Evolutionary conservation across 2,797 vertebrate genomes (phyloP), one percentile per base, ranked within the genome.

Genomic region (Sebastes jordani): DNA sequence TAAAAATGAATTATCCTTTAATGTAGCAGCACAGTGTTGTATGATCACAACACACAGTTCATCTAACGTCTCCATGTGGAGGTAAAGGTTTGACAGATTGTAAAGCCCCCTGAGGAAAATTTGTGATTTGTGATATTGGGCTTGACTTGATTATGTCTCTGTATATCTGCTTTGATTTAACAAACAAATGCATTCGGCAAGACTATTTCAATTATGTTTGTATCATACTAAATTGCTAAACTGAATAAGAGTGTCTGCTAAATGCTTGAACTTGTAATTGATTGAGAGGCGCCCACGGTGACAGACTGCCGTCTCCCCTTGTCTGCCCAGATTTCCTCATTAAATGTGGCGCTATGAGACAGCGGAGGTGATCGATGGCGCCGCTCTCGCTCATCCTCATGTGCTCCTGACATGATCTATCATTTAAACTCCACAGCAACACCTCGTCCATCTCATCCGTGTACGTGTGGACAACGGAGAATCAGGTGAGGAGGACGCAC

Each of bases 251-350:
- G 36, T 9, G 18, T 62, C 23, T 66, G 52, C 71, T 56, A 16
- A 61, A 55, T 2, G 42, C 38, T 23, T 22, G 11, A 58, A 42
- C 55, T 25, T 70, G 29, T 84, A 59, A 62, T 1, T n/a, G 88
- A 87, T 11, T 84, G 89, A 85, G 82, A 82, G 88, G 20, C 52
- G 62, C 58, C 79, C 34, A 49, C n/a, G 1, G 65, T 73, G 79
- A 89, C 81, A 58, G 79, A 72, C 72, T 8, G 74, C 77, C 14
- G 58, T 66, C 69, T 42, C 82, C 74, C 74, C 84, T 71, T 27
- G 72, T 82, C 86, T 73, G 70, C 66, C 32, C 78, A 68, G 80
- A 86, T 90, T 79, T 87, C 78, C 88, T 89, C 89, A 88, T 93
- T 88, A 90, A 81, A 86, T 36, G 46, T 42, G 14, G 46, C 2